These are phyloP conservation scores for Oryzias curvinotus DNA, from an alignment of 2,113 vertebrate genomes.

Conservation along the genomic window DNA sequence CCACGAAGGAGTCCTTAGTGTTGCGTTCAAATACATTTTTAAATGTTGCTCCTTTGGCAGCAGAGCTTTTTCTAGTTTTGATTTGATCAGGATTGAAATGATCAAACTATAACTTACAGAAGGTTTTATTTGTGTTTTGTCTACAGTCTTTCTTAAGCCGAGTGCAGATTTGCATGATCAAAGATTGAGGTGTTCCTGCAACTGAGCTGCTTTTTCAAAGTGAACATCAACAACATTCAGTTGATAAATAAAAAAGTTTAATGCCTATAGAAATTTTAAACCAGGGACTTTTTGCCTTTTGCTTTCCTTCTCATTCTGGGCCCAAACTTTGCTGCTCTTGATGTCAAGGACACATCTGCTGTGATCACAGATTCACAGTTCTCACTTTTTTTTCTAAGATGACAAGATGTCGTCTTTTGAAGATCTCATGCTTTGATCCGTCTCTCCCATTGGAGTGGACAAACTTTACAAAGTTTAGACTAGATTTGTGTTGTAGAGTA, in stretches of 20 bases:
- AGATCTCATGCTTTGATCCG: slow-evolving; percentile 28
- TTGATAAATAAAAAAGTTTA: too few species aligned
- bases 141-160: background rate
- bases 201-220: slow-evolving; percentile 6
- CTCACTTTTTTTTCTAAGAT: slow-evolving; percentile 14
- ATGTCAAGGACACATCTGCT: slow-evolving; percentile 22
- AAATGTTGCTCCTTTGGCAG: slow-evolving; percentile 24
- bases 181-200: slow-evolving; percentile 10
- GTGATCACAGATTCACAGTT: slow-evolving; percentile 32
- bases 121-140: slow-evolving; percentile 14
- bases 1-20: slow-evolving; percentile 15
- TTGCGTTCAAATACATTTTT: slow-evolving; percentile 36
- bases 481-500: background rate
- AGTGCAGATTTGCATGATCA: slow-evolving; percentile 1
- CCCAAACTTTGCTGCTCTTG: slow-evolving; percentile 6
- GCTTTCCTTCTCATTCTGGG: slow-evolving; percentile 26
- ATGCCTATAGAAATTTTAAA: too few species aligned
- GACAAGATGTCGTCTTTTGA: slow-evolving; percentile 33
- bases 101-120: slow-evolving; percentile 22
- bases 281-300: slow-evolving; percentile 8
- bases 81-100: slow-evolving; percentile 22
- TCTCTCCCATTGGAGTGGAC: slow-evolving; percentile 2
- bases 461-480: slow-evolving; percentile 10
- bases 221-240: too few species aligned
- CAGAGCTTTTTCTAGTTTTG: slow-evolving; percentile 10